Conservation (phyloP, 1,140 invertebrate genomes). For the Bathynomus jamesi region DNA sequence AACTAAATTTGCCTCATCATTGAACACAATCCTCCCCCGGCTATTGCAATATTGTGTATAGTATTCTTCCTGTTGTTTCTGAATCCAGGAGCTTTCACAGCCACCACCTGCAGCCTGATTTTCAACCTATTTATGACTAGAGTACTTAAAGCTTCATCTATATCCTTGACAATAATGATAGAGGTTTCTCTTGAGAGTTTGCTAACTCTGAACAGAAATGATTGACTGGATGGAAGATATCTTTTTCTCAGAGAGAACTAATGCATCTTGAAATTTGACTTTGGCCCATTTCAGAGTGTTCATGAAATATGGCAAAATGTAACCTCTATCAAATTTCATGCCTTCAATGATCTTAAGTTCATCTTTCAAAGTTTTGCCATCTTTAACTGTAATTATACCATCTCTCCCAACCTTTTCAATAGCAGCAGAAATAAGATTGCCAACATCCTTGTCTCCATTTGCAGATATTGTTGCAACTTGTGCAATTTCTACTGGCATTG, state of each 20-base stretch:
- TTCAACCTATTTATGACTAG: slow-evolving; percentile 96
- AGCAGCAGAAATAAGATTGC: slow-evolving; percentile 33
- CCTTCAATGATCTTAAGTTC: slow-evolving; percentile 36
- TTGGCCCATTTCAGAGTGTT: slow-evolving; percentile 80
- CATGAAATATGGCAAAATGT: slow-evolving; percentile 38
- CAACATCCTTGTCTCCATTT: slow-evolving; percentile 32
- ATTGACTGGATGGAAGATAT: slow-evolving; percentile 95
- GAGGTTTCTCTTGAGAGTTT: slow-evolving; percentile 81
- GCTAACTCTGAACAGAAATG: slow-evolving; percentile 92
- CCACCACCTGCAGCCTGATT: slow-evolving; percentile 92
- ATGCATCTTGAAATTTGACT: slow-evolving; percentile 95
- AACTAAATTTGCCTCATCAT: slow-evolving; percentile 91
- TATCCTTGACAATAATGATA: slow-evolving; percentile 96
- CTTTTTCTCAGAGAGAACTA: slow-evolving; percentile 96
- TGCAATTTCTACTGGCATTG: slow-evolving; percentile 33
- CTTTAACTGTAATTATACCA: slow-evolving; percentile 39
- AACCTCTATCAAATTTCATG: slow-evolving; percentile 38
- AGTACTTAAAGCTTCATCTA: slow-evolving; percentile 96
- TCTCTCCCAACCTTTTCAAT: slow-evolving; percentile 40
- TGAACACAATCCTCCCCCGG: slow-evolving; percentile 96
- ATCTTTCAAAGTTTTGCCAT: slow-evolving; percentile 25
- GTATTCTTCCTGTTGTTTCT: slow-evolving; percentile 98
- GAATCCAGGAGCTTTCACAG: slow-evolving; percentile 98
- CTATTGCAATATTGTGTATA: slow-evolving; percentile 93
- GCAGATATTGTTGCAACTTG: slow-evolving; percentile 38